A percentile compares a stretch with the other conserved stretches of the same genome.
These are phyloP conservation scores for Drosophila nr. perissopoda DNA, from an alignment of 2,888 invertebrate species.

Conservation along the genomic window DNA sequence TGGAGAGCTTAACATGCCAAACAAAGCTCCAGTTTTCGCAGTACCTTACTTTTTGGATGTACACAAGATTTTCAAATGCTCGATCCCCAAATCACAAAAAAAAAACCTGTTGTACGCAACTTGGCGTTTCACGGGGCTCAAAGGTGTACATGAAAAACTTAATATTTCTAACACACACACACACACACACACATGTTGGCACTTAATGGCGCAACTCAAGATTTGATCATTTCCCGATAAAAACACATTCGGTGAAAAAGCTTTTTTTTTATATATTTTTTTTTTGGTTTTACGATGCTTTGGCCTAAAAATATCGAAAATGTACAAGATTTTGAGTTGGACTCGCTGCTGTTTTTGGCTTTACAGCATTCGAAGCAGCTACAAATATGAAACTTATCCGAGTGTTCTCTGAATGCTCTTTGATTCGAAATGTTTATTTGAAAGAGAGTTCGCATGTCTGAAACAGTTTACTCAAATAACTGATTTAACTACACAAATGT, in stretches of 20 bases:
- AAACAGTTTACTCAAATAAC: neutral
- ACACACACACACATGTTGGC: slow-evolving; percentile 29
- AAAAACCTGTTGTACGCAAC: slow-evolving; percentile 31
- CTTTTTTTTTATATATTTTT: slow-evolving; percentile 12
- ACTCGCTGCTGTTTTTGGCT: slow-evolving; percentile 55
- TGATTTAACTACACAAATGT: neutral
- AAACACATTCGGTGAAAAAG: slow-evolving; percentile 23
- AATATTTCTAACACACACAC: neutral
- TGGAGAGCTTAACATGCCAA: neutral
- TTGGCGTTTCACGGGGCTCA: slow-evolving; percentile 38
- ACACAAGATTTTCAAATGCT: neutral
- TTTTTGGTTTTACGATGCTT: slow-evolving; percentile 56
- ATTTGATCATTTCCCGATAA: slow-evolving; percentile 35
- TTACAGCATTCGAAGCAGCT: slow-evolving; percentile 5
- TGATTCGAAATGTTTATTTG: neutral
- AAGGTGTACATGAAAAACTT: neutral
- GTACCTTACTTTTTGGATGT: neutral
- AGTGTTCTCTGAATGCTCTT: slow-evolving; percentile 1
- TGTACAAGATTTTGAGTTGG: slow-evolving; percentile 56
- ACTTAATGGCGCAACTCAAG: slow-evolving; percentile 55
- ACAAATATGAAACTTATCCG: slow-evolving; percentile 20
- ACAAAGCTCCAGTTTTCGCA: neutral
- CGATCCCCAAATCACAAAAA: neutral
- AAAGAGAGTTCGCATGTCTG: neutral
- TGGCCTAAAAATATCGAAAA: slow-evolving; percentile 68